phyloP scores from a whole-genome alignment of 1,140 invertebrate species.

The Pseudomyrmex dendroicus region DNA sequence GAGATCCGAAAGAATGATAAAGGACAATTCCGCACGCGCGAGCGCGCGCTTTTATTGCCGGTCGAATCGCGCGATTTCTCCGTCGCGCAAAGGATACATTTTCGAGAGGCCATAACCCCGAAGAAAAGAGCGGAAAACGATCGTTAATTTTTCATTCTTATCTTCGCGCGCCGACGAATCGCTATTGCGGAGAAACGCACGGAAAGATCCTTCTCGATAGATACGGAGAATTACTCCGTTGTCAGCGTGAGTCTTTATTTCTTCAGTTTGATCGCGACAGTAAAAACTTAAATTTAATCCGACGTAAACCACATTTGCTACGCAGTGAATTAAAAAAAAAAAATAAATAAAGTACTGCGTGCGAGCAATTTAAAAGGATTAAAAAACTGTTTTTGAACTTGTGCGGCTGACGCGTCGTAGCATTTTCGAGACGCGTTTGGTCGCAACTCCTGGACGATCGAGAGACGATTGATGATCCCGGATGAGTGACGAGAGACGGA shows the following conservation, averaged over 20 bases:
- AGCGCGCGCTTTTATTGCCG: conserved; percentile 52
- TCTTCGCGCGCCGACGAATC: conserved; percentile 23
- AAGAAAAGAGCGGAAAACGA: conserved; percentile 38
- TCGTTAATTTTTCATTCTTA: conserved; percentile 59
- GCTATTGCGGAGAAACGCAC: background rate
- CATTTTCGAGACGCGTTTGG: conserved; percentile 42
- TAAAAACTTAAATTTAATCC: too few relatives aligned
- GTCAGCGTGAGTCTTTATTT: background rate
- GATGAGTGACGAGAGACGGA: conserved; percentile 73
- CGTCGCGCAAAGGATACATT: conserved; percentile 13
- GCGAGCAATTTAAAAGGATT: background rate
- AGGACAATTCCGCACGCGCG: conserved; percentile 44
- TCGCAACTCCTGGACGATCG: conserved; percentile 55
- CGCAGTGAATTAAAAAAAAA: background rate
- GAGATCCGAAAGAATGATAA: conserved; percentile 67
- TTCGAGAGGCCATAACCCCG: conserved; percentile 52
- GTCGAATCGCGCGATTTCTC: conserved; percentile 29
- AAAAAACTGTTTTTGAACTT: conserved; percentile 43
- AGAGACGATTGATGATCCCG: conserved; percentile 70
- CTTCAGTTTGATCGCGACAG: background rate
- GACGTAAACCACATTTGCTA: background rate
- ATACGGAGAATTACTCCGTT: conserved; percentile 12
- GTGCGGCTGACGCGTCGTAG: background rate
- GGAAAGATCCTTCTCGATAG: conserved; percentile 5
- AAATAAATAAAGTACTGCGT: too few relatives aligned